Conservation (phyloP, 2,888 invertebrate species). For the Stramonita haemastoma region DNA sequence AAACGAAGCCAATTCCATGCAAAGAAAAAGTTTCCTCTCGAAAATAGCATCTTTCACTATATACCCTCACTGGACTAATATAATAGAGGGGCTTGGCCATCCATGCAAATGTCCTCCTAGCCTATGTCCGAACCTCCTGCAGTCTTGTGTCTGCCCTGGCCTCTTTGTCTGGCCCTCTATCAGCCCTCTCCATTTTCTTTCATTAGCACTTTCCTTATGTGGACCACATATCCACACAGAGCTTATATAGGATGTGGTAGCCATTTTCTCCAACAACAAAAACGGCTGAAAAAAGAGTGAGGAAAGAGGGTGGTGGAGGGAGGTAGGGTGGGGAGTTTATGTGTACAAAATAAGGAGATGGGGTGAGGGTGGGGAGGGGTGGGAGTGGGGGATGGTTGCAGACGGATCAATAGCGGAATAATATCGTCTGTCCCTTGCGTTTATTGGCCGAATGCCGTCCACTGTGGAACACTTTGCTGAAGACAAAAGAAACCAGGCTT, state of each 20-base stretch:
- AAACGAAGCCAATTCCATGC: too few species aligned
- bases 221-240: neutral
- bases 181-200: neutral
- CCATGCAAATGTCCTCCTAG: too few species aligned
- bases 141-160: neutral
- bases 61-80: too few species aligned
- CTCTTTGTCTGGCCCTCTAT: neutral
- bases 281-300: too few species aligned
- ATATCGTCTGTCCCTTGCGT: slow-evolving; percentile 12
- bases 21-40: too few species aligned
- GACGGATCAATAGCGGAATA: slow-evolving; percentile 1
- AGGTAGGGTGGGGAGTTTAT: neutral
- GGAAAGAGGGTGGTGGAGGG: too few species aligned
- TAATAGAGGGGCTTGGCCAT: too few species aligned
- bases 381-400: neutral
- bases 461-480: neutral
- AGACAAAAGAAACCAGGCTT: neutral
- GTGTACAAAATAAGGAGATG: neutral
- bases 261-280: neutral
- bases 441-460: neutral
- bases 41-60: too few species aligned
- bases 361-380: neutral
- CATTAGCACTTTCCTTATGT: slow-evolving; percentile 6
- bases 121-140: neutral
- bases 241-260: neutral